A percentile compares a stretch with the other conserved stretches of the same genome.
These are phyloP conservation scores for Distichodus sexfasciatus DNA, from an alignment of 2,797 vertebrate species.

Conservation along the genomic window DNA sequence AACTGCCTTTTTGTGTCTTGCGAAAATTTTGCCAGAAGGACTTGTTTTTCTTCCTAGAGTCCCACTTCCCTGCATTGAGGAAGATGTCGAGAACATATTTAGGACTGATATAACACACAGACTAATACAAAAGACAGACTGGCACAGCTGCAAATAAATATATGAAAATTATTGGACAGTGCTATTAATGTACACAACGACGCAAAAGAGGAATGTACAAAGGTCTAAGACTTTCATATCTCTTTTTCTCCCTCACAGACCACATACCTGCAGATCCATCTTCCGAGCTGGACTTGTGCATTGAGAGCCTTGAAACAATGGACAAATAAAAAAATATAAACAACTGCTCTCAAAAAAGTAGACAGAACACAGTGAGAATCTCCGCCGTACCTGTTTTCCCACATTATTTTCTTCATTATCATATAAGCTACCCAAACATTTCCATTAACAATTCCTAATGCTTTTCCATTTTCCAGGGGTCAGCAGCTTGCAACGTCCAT, in stretches of 20 bases:
- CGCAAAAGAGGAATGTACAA: too few species aligned
- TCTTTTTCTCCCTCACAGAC: conserved; percentile 4
- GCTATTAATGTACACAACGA: too few species aligned
- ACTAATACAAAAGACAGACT: neutral
- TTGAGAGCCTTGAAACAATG: conserved; percentile 70
- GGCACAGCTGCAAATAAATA: too few species aligned
- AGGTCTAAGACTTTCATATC: too few species aligned
- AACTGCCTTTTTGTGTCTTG: conserved; percentile 88
- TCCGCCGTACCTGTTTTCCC: conserved; percentile 65
- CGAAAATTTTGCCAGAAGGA: conserved; percentile 99
- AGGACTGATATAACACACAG: neutral
- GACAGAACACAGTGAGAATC: neutral
- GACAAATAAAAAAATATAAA: conserved; percentile 50
- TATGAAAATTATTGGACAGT: too few species aligned
- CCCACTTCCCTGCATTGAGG: conserved; percentile 83
- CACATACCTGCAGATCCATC: conserved; percentile 89
- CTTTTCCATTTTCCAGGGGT: conserved; percentile 33
- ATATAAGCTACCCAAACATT: conserved; percentile 54
- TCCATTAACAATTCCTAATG: conserved; percentile 36
- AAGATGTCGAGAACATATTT: neutral
- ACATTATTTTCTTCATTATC: conserved; percentile 66
- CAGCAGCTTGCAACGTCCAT: conserved; percentile 50
- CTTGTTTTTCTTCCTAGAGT: conserved; percentile 98
- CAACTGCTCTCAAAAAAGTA: neutral
- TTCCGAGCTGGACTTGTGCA: conserved; percentile 95